These are phyloP conservation scores for Neoscelio sp. DNA, from an alignment of 2,888 invertebrate genomes.

Conservation along the genomic window DNA sequence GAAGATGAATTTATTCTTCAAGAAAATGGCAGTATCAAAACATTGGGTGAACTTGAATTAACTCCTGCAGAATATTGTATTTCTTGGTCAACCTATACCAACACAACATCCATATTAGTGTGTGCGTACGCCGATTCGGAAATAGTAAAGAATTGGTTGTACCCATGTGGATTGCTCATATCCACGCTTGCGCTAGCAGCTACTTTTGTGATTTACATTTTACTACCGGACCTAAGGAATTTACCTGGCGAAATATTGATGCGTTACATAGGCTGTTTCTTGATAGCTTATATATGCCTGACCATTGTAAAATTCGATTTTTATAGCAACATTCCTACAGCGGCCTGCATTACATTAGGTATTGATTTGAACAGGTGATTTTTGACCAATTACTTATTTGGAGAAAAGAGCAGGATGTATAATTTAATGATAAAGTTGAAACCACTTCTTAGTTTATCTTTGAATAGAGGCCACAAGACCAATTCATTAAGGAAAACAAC, in stretches of 20 bases:
- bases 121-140: slow-evolving; percentile 18
- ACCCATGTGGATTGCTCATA: slow-evolving; percentile 70
- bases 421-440: too few species aligned
- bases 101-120: slow-evolving; percentile 37
- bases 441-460: too few species aligned
- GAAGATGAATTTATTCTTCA: slow-evolving; percentile 66
- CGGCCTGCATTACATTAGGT: slow-evolving; percentile 71
- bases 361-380: slow-evolving; percentile 5
- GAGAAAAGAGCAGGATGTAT: too few species aligned
- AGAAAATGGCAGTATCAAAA: slow-evolving; percentile 50
- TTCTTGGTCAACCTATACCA: slow-evolving; percentile 42
- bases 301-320: slow-evolving; percentile 70
- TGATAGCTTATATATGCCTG: slow-evolving; percentile 73
- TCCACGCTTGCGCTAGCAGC: slow-evolving; percentile 73
- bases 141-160: slow-evolving; percentile 21
- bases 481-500: too few species aligned
- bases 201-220: slow-evolving; percentile 77
- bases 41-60: not conserved
- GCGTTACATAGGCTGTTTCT: slow-evolving; percentile 73
- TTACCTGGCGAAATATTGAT: slow-evolving; percentile 78
- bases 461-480: too few species aligned
- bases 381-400: not conserved
- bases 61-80: slow-evolving; percentile 61
- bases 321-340: slow-evolving; percentile 1
- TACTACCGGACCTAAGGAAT: slow-evolving; percentile 76